Base-by-base conservation (phyloP, 1,140 invertebrate genomes). In the Philopotamus ludificatus region DNA sequence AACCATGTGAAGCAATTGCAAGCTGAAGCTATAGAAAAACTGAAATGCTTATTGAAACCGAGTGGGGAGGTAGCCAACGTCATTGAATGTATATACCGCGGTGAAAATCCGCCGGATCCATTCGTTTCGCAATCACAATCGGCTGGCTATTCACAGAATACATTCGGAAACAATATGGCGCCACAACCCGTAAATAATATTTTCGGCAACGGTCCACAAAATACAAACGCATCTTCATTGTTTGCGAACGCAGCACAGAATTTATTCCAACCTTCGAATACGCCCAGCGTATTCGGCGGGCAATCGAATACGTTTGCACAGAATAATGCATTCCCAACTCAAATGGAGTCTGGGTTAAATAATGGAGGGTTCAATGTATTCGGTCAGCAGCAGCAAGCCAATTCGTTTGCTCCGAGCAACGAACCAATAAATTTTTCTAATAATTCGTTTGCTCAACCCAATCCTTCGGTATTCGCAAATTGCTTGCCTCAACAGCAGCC, bases 11-110 rank as follows among this genome's bases (percentile, higher is more conserved):
- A 23, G 4, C 34, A 54, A 44, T 15, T 18, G 1, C 34, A 59
- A 12, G 28, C 42, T 25, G 50, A 64, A n/a, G 23, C 55, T 10
- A 16, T 54, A 23, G 59, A 68, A 26, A 64, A 64, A 53, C 61
- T 68, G 26, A 63, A 60, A 68, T 22, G 55, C 3, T 39, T 68
- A 15, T 8, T 47, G n/a, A 68, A 68, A 61, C 66, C 66, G 7
- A 50, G 55, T 2, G 20, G 18, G 8, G 16, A 34, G 10, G 28
- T 67, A 0, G 28, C 59, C 4, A 26, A 26, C 7, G 41, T 26
- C 1, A 67, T 67, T 15, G 45, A 63, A 51, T 45, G 44, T 42
- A n/a, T 67, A 23, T 67, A 63, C 53, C 63, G 22, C 41, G 57
- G 57, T 20, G 55, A 58, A 63, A 50, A 9, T 0, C 44, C 44